Evolutionary conservation across 2,797 vertebrate genomes (phyloP), one percentile per base, ranked within the genome.

Genomic region (Triplophysa bombifrons): DNA sequence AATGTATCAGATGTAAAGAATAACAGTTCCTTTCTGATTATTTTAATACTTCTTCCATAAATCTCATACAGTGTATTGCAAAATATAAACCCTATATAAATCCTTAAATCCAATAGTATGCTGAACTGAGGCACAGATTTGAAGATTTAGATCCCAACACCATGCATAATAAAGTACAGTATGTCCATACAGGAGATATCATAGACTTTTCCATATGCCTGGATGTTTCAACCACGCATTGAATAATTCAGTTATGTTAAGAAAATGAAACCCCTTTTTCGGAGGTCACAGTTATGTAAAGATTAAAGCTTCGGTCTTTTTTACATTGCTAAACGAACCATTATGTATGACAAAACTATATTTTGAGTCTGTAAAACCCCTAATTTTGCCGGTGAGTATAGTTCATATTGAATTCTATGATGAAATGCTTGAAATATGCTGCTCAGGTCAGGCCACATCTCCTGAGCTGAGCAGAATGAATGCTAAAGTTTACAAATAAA

Each of bases 11-110:
- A 61, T 0, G 20, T 58, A 11, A 58, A 67, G 22, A 46, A 65
- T 19, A 56, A 67, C 17, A 11, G n/a, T 44, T 19, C 61, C 34
- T 7, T 19, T 51, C 50, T 48, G n/a, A 34, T 74, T 38, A 20
- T 10, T 55, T 6, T 74, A 63, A 67, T 34, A 76, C 12, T n/a
- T 17, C 5, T 61, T 22, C 58, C 22, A 11, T 4, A 16, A 17
- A 27, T 38, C 30, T 71, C 50, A 70, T 51, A 22, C 19, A 53
- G 30, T 53, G n/a, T 6, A 25, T 64, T 78, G 51, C 53, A 53
- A 78, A 78, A 71, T 46, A 30, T 74, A 78, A 53, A 76, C 27
- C 25, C 27, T 72, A 13, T 76, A 73, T 22, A 78, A 17, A 12
- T 16, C 27, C 17, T 67, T 69, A 56, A 74, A 64, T 78, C 56